Percentiles rank a stretch among this genome's conserved stretches.
These are phyloP conservation scores for Orchesellides sinensis DNA, from an alignment of 2,888 invertebrate genomes.

Conservation along the genomic window DNA sequence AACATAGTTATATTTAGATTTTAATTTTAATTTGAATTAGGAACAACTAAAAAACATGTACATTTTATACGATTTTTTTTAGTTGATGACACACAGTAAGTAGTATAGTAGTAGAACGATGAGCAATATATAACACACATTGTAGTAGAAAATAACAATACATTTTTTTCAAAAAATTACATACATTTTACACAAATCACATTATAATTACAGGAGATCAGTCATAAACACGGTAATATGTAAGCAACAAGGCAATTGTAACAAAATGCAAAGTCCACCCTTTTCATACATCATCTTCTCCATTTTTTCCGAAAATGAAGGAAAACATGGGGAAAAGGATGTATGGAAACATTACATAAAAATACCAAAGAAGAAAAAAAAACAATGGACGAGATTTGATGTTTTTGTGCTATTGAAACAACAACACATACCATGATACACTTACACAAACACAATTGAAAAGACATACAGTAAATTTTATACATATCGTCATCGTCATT, in stretches of 20 bases:
- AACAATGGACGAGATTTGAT: too few species aligned
- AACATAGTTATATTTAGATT: slow-evolving; percentile 19
- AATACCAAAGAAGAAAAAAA: too few species aligned
- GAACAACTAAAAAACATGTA: not conserved
- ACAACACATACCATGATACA: not conserved
- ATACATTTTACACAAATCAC: not conserved
- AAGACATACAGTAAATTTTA: slow-evolving; percentile 20
- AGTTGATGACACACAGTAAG: slow-evolving; percentile 29
- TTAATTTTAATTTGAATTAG: slow-evolving; percentile 2
- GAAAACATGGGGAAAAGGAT: not conserved
- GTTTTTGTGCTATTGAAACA: not conserved
- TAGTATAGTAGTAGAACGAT: not conserved
- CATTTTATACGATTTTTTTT: not conserved
- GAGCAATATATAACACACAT: not conserved
- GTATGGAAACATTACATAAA: not conserved
- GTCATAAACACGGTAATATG: too few species aligned
- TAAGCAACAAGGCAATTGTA: slow-evolving; percentile 63
- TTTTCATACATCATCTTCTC: not conserved
- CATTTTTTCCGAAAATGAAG: not conserved
- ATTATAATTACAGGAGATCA: too few species aligned
- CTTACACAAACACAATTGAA: slow-evolving; percentile 25
- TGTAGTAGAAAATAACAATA: not conserved
- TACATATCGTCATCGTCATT: slow-evolving; percentile 60
- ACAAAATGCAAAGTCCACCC: slow-evolving; percentile 15
- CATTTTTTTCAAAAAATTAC: slow-evolving; percentile 2